Conservation (phyloP, 2,113 vertebrate species). For the Sapayoa aenigma region DNA sequence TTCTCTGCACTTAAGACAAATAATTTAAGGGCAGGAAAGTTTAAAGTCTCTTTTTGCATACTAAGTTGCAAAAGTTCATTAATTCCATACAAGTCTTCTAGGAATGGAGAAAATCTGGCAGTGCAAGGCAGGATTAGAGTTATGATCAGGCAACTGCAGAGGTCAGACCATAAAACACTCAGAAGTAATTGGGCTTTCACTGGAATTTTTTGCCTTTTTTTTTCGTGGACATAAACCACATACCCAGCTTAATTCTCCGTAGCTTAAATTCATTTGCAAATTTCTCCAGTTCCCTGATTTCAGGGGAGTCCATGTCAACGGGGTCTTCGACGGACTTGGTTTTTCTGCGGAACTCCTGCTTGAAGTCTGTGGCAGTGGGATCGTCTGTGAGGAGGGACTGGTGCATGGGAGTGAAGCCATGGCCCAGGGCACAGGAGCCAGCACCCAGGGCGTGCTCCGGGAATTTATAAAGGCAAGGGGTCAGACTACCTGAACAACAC, state of each 20-base stretch:
- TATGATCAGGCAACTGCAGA: background rate
- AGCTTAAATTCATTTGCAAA: constrained; percentile 98
- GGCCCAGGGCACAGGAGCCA: constrained; percentile 83
- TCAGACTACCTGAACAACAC: constrained; percentile 80
- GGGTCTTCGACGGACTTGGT: constrained; percentile 83
- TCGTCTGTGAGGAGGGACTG: constrained; percentile 87
- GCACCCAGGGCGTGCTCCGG: constrained; percentile 85
- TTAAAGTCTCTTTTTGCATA: background rate
- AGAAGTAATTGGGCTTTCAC: background rate
- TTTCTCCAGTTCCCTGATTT: constrained; percentile 95
- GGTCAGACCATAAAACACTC: background rate
- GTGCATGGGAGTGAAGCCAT: constrained; percentile 84
- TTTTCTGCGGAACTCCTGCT: constrained; percentile 87
- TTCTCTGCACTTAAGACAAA: background rate
- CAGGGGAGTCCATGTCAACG: constrained; percentile 90
- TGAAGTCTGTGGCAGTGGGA: constrained; percentile 77
- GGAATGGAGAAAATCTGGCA: background rate
- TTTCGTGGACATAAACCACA: background rate
- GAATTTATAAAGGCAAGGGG: constrained; percentile 94
- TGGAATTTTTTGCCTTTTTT: background rate
- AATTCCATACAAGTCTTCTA: background rate
- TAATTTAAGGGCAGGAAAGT: background rate
- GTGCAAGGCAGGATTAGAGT: background rate
- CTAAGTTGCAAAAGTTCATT: background rate
- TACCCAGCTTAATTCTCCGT: constrained; percentile 95